Evolutionary conservation across 2,888 invertebrate species (phyloP), one percentile per base, ranked within the genome.

Genomic region (Lasioglossum pauxillum): DNA sequence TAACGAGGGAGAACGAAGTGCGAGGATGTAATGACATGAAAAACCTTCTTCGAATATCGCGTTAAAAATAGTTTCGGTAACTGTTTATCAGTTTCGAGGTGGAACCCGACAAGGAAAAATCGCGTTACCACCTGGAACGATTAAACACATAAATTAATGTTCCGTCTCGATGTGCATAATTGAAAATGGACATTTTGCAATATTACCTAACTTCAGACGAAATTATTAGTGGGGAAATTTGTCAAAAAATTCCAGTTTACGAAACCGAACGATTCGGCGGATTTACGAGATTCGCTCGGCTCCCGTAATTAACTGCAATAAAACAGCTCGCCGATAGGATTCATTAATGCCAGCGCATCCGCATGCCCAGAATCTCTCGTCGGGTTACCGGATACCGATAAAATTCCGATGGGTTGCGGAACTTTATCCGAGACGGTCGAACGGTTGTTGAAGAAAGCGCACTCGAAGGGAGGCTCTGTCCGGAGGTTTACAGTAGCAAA

Each of bases 311-410:
- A 27, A 38, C 10, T 35, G 0, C 35, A 27, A 3, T n/a, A 10
- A 27, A 60, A 35, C 27, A 19, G 10, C 19, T 27, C 64, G 41
- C 71, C 5, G n/a, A 41, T 35, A 1, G 35, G 23, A 75, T 67
- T 80, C 49, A 23, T 83, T 80, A 74, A 80, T 38, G 64, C 16
- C 46, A 38, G 75, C 60, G 67, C 35, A 72, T 53, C 41, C 41
- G 23, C n/a, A 35, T 60, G 23, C 35, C 16, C n/a, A 23, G 69
- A 41, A 74, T 53, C 78, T 79, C 38, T 57, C 41, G 49, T 19
- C n/a, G 23, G 5, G 14, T 53, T 38, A 49, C n/a, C 46, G 41
- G 16, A 57, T 16, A n/a, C 31, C 57, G 2, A 35, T 53, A 19
- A 27, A 71, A 23, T 16, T 49, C 23, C 14, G 14, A 14, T 41